Evolutionary conservation across 2,797 vertebrate genomes (phyloP).

Genomic region (Bovichtus variegatus): DNA sequence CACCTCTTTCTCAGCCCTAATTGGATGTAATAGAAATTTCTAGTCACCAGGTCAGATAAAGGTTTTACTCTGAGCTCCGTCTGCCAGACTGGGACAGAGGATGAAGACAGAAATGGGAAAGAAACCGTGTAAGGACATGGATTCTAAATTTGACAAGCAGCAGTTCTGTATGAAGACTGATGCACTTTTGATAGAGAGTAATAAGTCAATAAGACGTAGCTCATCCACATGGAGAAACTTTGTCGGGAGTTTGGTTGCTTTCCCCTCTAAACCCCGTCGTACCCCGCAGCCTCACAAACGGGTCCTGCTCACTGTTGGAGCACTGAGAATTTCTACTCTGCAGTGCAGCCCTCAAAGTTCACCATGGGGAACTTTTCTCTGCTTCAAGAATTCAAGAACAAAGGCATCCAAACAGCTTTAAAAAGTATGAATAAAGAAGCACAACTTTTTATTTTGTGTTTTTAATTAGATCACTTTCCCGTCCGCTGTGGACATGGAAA

Average conservation of each 20-base stretch:
- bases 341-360: conserved; percentile 69
- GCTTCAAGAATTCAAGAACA: conserved; percentile 71
- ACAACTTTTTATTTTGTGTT: conserved; percentile 80
- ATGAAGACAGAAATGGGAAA: conserved; percentile 13
- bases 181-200: conserved; percentile 40
- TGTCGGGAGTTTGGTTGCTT: conserved; percentile 37
- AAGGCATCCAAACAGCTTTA: conserved; percentile 74
- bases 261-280: conserved; percentile 13
- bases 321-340: conserved; percentile 51
- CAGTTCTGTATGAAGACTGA: conserved; percentile 26
- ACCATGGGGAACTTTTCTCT: conserved; percentile 74
- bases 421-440: conserved; percentile 80
- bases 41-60: conserved; percentile 62
- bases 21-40: conserved; percentile 72
- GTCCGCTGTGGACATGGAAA: conserved; percentile 80
- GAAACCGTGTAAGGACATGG: conserved; percentile 5
- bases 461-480: conserved; percentile 85
- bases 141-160: conserved; percentile 50
- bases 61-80: conserved; percentile 21
- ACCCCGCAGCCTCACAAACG: conserved; percentile 44
- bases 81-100: conserved; percentile 19
- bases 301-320: conserved; percentile 52
- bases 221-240: conserved; percentile 43
- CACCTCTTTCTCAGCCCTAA: conserved; percentile 64
- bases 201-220: conserved; percentile 16